Evolutionary conservation across 1,140 invertebrate species (phyloP).

Genomic region (Lineus longissimus): DNA sequence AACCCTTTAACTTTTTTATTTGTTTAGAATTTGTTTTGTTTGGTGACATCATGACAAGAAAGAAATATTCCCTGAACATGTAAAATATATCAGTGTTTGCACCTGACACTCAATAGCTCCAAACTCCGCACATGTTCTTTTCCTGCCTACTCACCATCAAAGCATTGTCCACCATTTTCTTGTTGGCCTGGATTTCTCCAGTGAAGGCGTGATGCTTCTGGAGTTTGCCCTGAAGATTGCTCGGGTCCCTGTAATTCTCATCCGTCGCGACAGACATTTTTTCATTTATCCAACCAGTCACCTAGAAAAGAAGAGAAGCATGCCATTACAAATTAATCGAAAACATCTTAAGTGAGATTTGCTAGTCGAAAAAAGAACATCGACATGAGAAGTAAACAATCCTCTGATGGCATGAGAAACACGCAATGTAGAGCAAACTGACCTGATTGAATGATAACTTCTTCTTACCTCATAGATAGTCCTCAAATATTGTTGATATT

Average conservation of each 20-base stretch:
- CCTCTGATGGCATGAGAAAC: too few relatives aligned
- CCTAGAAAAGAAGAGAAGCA: constrained; percentile 23
- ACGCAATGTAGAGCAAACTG: too few relatives aligned
- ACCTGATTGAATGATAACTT: not conserved
- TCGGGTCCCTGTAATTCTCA: constrained; percentile 80
- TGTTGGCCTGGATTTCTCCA: constrained; percentile 49
- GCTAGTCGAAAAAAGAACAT: not conserved
- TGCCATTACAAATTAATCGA: not conserved
- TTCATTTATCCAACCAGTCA: constrained; percentile 96
- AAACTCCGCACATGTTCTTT: not conserved
- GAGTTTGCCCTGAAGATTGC: constrained; percentile 74
- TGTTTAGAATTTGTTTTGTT: too few relatives aligned
- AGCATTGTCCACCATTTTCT: constrained; percentile 84
- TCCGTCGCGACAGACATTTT: constrained; percentile 97
- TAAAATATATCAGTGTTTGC: too few relatives aligned
- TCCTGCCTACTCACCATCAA: constrained; percentile 62
- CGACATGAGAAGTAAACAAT: too few relatives aligned
- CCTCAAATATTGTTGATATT: constrained; percentile 92
- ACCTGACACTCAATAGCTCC: too few relatives aligned
- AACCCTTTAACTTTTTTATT: too few relatives aligned
- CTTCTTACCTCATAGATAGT: constrained; percentile 88
- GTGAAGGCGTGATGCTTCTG: constrained; percentile 98
- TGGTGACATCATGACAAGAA: too few relatives aligned
- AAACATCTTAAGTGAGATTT: not conserved
- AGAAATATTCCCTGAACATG: too few relatives aligned